Evolutionary conservation across 2,113 vertebrate genomes (phyloP).

Genomic region (Elephantulus edwardii): DNA sequence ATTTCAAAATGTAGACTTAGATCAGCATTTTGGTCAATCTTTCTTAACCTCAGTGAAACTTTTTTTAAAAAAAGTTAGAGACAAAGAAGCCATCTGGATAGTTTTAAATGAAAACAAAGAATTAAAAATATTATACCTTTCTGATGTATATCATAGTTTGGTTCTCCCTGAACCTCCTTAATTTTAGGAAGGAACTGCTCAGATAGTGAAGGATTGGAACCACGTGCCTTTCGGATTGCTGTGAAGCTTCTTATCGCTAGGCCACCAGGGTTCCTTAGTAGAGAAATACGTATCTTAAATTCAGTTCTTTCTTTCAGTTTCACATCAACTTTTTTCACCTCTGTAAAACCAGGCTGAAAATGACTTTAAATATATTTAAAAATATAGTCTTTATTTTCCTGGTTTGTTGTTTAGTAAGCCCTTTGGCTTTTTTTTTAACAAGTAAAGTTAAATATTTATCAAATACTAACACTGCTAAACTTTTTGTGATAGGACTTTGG

Average conservation of each 20-base stretch:
- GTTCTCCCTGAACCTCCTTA: background rate
- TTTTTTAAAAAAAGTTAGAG: background rate
- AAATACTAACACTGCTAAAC: background rate
- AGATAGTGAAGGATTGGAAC: too few relatives aligned
- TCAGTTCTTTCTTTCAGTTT: background rate
- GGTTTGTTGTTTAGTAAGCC: background rate
- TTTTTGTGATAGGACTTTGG: background rate
- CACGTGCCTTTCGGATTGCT: too few relatives aligned
- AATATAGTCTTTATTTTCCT: background rate
- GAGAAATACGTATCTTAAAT: background rate
- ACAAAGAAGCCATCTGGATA: background rate
- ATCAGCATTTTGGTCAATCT: background rate
- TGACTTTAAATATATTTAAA: constrained; percentile 46
- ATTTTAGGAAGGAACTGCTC: background rate
- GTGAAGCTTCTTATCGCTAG: too few relatives aligned
- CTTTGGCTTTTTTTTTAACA: background rate
- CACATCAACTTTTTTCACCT: background rate
- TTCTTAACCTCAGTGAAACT: background rate
- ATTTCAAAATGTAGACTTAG: background rate
- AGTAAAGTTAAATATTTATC: background rate
- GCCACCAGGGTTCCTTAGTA: too few relatives aligned
- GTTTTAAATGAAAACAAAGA: background rate
- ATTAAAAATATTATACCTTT: background rate
- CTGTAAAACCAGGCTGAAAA: background rate
- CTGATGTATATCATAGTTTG: background rate